Evolutionary conservation across 2,113 vertebrate genomes (phyloP).

Genomic region (Hepsetus odoe): DNA sequence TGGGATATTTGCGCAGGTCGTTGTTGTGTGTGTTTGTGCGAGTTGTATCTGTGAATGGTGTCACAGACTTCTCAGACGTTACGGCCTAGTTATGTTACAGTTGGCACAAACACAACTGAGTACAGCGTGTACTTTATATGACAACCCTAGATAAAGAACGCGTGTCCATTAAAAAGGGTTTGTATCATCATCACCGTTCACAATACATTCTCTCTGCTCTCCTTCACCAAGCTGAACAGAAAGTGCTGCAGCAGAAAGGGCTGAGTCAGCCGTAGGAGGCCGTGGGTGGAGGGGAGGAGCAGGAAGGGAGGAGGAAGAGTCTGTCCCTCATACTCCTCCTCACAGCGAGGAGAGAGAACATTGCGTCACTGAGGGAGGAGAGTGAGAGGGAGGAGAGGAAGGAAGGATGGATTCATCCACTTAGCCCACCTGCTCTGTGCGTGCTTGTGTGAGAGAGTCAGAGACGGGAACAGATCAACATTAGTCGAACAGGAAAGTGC

Average conservation of each 20-base stretch:
- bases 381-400: constrained; percentile 46
- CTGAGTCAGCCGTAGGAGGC: constrained; percentile 61
- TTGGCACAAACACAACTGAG: too few relatives aligned
- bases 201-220: not conserved
- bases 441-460: constrained; percentile 40
- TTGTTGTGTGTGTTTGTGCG: constrained; percentile 5
- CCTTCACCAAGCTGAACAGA: not conserved
- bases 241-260: constrained; percentile 25
- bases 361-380: constrained; percentile 48
- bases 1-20: not conserved
- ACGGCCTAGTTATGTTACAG: too few relatives aligned
- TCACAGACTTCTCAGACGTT: too few relatives aligned
- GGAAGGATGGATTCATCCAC: constrained; percentile 66
- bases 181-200: too few relatives aligned
- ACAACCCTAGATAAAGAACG: too few relatives aligned
- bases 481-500: not conserved
- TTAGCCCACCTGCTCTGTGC: constrained; percentile 56
- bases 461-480: constrained; percentile 3
- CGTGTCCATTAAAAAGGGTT: too few relatives aligned
- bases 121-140: too few relatives aligned
- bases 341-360: constrained; percentile 50
- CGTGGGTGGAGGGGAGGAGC: constrained; percentile 56
- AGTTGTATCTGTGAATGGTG: too few relatives aligned
- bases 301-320: constrained; percentile 55
- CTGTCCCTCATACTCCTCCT: constrained; percentile 55